Conservation (phyloP, 1,140 invertebrate genomes). For the Chironomus tepperi region DNA sequence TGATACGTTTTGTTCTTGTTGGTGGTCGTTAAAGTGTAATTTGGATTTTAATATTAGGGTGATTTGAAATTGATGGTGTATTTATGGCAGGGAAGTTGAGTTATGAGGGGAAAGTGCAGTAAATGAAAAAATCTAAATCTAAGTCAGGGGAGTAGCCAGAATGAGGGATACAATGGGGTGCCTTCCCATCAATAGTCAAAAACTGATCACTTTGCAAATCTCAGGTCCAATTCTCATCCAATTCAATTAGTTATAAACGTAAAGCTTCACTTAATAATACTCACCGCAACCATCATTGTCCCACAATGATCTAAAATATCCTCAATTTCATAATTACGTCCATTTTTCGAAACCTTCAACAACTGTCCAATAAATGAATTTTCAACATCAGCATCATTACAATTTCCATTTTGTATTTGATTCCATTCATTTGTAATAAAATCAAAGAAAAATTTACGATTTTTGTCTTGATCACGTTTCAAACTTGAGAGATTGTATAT, state of each 20-base stretch:
- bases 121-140: too few relatives aligned
- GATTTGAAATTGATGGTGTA: too few relatives aligned
- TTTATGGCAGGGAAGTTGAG: too few relatives aligned
- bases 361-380: neutral
- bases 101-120: too few relatives aligned
- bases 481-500: neutral
- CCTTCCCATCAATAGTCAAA: too few relatives aligned
- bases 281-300: conserved; percentile 1
- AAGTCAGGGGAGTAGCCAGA: too few relatives aligned
- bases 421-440: conserved; percentile 6
- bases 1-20: neutral
- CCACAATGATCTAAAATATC: neutral
- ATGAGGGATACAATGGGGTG: too few relatives aligned
- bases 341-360: neutral
- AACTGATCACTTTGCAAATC: too few relatives aligned
- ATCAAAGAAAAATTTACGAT: neutral
- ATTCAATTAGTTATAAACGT: too few relatives aligned
- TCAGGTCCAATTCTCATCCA: too few relatives aligned
- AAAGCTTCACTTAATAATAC: neutral
- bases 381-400: neutral
- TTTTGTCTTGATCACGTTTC: neutral
- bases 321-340: neutral
- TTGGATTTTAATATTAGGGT: too few relatives aligned
- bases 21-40: neutral
- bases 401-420: neutral